Percentiles rank a stretch among this genome's conserved stretches.
phyloP scores from a whole-genome alignment of 2,888 invertebrate genomes.

The Chydorus sphaericus region DNA sequence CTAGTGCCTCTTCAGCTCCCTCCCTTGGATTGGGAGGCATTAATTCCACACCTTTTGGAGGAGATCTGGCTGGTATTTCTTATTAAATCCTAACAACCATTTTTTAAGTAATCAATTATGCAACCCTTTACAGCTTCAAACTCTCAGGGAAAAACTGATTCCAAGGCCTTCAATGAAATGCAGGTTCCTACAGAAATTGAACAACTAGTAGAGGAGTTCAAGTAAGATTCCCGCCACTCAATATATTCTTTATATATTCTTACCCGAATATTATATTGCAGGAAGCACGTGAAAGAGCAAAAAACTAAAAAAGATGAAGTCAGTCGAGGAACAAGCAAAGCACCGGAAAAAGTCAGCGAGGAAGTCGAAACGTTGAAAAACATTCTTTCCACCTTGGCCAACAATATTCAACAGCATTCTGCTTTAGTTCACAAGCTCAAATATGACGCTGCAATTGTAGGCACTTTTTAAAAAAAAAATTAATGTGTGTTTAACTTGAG shows the following conservation, averaged over 20 bases:
- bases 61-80: constrained; percentile 23
- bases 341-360: constrained; percentile 44
- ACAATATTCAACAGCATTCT: constrained; percentile 44
- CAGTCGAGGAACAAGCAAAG: constrained; percentile 49
- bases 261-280: constrained; percentile 21
- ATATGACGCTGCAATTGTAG: constrained; percentile 50
- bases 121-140: neutral
- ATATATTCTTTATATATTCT: neutral
- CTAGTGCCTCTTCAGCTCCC: constrained; percentile 27
- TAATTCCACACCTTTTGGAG: constrained; percentile 22
- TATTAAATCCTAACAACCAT: neutral
- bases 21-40: constrained; percentile 41
- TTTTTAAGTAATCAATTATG: neutral
- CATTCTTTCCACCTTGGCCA: constrained; percentile 43
- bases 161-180: constrained; percentile 44
- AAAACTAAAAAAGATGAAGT: constrained; percentile 68
- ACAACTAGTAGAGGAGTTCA: constrained; percentile 61
- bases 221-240: constrained; percentile 31
- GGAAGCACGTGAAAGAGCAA: constrained; percentile 67
- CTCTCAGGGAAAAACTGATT: constrained; percentile 21
- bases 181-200: constrained; percentile 60
- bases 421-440: constrained; percentile 47
- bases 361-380: constrained; percentile 45
- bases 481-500: neutral
- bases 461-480: constrained; percentile 5